Base-by-base conservation (phyloP, 2,113 vertebrate species). In the Sorex araneus region DNA sequence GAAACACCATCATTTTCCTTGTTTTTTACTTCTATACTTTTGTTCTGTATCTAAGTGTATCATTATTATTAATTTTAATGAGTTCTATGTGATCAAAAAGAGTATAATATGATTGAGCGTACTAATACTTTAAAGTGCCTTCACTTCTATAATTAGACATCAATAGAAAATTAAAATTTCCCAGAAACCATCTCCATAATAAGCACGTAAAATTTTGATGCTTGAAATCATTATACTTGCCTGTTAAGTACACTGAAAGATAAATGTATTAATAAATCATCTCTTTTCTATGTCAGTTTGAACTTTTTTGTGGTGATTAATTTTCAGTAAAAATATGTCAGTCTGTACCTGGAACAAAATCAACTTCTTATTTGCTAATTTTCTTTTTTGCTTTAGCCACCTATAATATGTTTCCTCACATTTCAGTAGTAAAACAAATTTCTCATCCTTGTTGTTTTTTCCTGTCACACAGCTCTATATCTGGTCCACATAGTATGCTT, bases 31-130 rank as follows among this genome's bases (percentile, higher is more conserved):
- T 87, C 36, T 15, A 16, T 92, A 85, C 78, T 70, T 90, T 94
- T 92, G n/a, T 84, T 93, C 43, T 91, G 67, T 15, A 25, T 84
- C 40, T 36, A 77, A 95, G 25, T 75, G 18, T 66, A 82, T 87
- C 32, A 81, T 74, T 74, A 74, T 30, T 94, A 8, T 77, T 94
- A 5, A 83, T 88, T 84, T 73, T 80, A 77, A 89, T 50, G 76
- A 84, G 69, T 84, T 91, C n/a, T 47, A 50, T 36, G 16, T 84
- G 64, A 89, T 71, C 30, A 84, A 57, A 71, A 84, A 67, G 50
- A 34, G 28, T 30, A 21, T 77, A 40, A 76, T 87, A 40, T 64
- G 75, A 77, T 73, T 85, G 70, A 93, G 13, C 66, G 4, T 54
- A 36, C 15, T 74, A 84, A 91, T 73, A 64, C 54, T 36, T 83